Evolutionary conservation across 1,140 invertebrate genomes (phyloP), one percentile per base, ranked within the genome.

Genomic region (Drosophila bifasciata): DNA sequence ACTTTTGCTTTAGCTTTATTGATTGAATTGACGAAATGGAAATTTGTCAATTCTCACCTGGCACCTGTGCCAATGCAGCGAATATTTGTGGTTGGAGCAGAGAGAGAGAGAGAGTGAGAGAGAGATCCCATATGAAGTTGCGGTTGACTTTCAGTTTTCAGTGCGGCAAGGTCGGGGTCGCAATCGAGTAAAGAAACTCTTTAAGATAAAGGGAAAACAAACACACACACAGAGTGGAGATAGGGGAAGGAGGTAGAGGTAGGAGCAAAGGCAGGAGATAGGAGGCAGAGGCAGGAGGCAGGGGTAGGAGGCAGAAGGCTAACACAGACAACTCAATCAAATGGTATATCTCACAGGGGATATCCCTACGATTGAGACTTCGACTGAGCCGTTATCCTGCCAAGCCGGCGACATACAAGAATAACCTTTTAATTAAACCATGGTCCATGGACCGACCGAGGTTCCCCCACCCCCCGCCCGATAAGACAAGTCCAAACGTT

Each of bases 381-480:
- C 36, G 36, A 53, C 43, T 43, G n/a, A 19, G 28, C 36, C 36
- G 61, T 51, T 66, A 72, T 72, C 75, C 62, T 53, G 56, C 58
- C 41, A 44, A 53, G 40, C 44, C 46, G 72, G 67, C 76, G 57
- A 46, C 53, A 72, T 81, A 90, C 88, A 90, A 72, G 88, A 90
- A 90, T 90, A 90, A 88, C 88, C 88, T 90, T 90, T 90, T 90
- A 90, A 90, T 90, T 90, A 90, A 90, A 69, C 83, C 88, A 68
- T 88, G 72, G 62, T n/a, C n/a, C n/a, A n/a, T n/a, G n/a, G n/a
- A n/a, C n/a, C n/a, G n/a, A n/a, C n/a, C n/a, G n/a, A n/a, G n/a
- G n/a, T n/a, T n/a, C n/a, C n/a, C n/a, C n/a, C n/a, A n/a, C n/a
- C n/a, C n/a, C n/a, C n/a, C n/a, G n/a, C 59, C 64, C 50, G 70